Base-by-base conservation (phyloP, 2,113 vertebrate species). In the Lepisosteus osseus region DNA sequence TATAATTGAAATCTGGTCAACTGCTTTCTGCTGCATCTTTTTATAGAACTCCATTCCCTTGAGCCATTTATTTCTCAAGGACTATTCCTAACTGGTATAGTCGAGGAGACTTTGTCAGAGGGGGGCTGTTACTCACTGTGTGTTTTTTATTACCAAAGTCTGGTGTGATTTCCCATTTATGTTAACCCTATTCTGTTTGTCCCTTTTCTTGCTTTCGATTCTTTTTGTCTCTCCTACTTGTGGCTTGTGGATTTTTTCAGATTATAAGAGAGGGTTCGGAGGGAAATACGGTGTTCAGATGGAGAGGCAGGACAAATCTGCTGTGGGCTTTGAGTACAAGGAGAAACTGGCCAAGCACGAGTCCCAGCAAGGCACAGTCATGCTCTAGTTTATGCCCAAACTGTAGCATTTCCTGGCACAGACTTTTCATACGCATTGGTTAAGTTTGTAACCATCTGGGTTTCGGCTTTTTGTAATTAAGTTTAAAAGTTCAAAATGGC, bases 221-320 rank as follows among this genome's bases (percentile, higher is more conserved):
- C 56, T 72, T 1, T 77, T 55, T 73, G 7, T 84, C 1, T 57
- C 70, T 78, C 3, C n/a, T 59, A 11, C 76, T 40, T 79, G 45
- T 82, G 15, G 69, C 80, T 8, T 84, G 77, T 88, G 86, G 86
- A 85, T 84, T 92, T 87, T 93, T 92, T 76, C 94, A 95, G 94
- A 95, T 87, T 94, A 95, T 94, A 95, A 97, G 85, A 90, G 92
- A 80, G 95, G 94, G 91, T 96, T 96, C 86, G 93, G 95, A 91
- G 94, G 94, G 89, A 92, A 83, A 85, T 94, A 94, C 86, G 94
- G 94, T 91, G 91, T 96, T 80, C 90, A 94, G 87, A 87, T 80
- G 83, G 94, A 94, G 86, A 94, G 86, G 86, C 94, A 92, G 91
- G 95, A 95, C 90, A 86, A 90, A 83, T 92, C 91, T 85, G 94